Evolutionary conservation across 2,797 vertebrate genomes (phyloP).

Genomic region (Semotilus atromaculatus): DNA sequence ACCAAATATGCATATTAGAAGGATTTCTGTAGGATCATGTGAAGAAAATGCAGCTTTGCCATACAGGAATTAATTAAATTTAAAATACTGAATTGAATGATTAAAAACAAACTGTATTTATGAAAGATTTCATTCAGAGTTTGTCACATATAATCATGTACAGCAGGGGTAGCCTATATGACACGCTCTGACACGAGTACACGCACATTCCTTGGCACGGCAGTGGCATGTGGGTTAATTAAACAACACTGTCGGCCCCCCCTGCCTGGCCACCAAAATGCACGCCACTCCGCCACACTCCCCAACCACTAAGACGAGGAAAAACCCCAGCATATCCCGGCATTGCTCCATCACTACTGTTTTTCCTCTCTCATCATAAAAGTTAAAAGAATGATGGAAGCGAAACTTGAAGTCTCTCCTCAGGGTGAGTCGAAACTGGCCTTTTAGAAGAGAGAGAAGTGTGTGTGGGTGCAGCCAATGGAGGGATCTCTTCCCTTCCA

Average conservation of each 20-base stretch:
- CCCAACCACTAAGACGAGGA: conserved; percentile 35
- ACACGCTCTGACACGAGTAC: conserved; percentile 15
- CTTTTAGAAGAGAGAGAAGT: conserved; percentile 44
- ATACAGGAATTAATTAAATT: neutral
- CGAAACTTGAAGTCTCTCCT: conserved; percentile 33
- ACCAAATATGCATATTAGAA: neutral
- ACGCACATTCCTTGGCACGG: conserved; percentile 37
- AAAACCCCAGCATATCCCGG: conserved; percentile 19
- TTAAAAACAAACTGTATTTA: too few species aligned
- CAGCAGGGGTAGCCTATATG: neutral
- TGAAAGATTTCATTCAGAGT: too few species aligned
- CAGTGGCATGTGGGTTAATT: conserved; percentile 45
- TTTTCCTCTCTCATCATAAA: conserved; percentile 56
- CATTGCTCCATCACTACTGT: conserved; percentile 51
- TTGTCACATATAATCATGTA: neutral
- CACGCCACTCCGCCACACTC: conserved; percentile 44
- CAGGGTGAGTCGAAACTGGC: conserved; percentile 37
- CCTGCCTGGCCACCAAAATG: conserved; percentile 48
- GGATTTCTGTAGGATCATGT: neutral
- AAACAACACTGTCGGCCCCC: conserved; percentile 26
- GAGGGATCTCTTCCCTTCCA: conserved; percentile 43
- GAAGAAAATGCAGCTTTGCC: neutral
- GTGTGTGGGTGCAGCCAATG: conserved; percentile 40
- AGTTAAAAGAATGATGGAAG: conserved; percentile 54
- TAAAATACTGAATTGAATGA: too few species aligned